phyloP scores from a whole-genome alignment of 2,113 vertebrate species.

The Machaerirhynchus nigripectus region DNA sequence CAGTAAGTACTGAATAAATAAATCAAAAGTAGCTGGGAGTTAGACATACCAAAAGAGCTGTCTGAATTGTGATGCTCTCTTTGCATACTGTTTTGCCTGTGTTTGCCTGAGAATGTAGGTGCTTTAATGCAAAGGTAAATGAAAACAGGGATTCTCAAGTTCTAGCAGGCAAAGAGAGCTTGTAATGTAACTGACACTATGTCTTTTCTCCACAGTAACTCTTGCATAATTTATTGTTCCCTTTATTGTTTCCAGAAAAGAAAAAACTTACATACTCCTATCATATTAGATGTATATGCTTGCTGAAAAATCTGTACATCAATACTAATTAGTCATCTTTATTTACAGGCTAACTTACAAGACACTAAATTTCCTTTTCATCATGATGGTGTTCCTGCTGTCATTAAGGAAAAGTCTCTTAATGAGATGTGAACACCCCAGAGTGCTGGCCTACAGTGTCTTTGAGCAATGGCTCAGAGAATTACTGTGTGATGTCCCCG shows the following conservation, averaged over 20 bases:
- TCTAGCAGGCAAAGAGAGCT: background rate
- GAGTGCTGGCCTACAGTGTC: background rate
- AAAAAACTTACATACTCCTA: background rate
- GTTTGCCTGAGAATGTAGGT: background rate
- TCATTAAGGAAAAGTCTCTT: background rate
- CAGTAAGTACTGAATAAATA: background rate
- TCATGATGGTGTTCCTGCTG: background rate
- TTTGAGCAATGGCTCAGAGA: background rate
- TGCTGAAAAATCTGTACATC: background rate
- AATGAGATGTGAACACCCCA: background rate
- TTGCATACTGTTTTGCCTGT: background rate
- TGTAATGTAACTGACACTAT: background rate
- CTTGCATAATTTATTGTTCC: constrained; percentile 1
- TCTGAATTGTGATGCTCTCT: background rate
- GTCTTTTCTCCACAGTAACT: background rate
- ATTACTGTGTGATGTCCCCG: background rate
- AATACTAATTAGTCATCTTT: background rate
- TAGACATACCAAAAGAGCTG: background rate
- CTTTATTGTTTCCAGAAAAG: background rate
- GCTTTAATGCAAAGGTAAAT: background rate
- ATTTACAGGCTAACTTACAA: background rate
- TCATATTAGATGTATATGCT: background rate
- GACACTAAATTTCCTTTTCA: background rate
- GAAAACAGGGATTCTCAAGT: background rate
- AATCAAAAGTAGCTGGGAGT: background rate